A percentile compares a stretch with the other conserved stretches of the same genome.
Evolutionary conservation across 1,140 invertebrate species (phyloP).

Genomic region (Cherax quadricarinatus): DNA sequence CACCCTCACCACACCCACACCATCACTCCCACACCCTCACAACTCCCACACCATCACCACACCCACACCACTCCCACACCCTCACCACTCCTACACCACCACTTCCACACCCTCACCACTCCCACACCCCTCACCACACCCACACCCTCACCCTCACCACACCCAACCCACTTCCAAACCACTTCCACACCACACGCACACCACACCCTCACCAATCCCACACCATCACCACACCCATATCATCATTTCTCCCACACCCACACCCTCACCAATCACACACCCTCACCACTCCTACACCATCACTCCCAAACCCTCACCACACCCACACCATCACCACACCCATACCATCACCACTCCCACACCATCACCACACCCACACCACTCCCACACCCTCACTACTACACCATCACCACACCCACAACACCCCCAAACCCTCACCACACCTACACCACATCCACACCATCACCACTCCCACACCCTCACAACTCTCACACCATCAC

Average conservation of each 20-base stretch:
- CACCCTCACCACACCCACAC: neutral
- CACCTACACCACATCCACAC: neutral
- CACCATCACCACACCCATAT: neutral
- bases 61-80: neutral
- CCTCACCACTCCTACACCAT: neutral
- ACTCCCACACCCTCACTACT: too few species aligned
- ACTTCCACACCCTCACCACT: neutral
- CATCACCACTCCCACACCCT: neutral
- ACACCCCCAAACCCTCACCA: neutral
- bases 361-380: too few species aligned
- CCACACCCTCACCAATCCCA: neutral
- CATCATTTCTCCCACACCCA: neutral
- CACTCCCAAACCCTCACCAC: too few species aligned
- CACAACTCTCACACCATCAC: neutral
- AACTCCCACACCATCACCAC: neutral
- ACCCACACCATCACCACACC: too few species aligned
- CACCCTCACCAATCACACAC: neutral
- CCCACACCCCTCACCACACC: neutral
- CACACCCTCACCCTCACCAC: neutral
- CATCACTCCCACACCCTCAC: neutral
- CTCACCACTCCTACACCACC: neutral
- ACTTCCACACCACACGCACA: neutral
- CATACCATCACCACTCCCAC: too few species aligned
- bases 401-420: neutral
- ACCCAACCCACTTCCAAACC: neutral